Base-by-base conservation (phyloP, 1,140 invertebrate genomes). In the Caenorhabditis tropicalis region DNA sequence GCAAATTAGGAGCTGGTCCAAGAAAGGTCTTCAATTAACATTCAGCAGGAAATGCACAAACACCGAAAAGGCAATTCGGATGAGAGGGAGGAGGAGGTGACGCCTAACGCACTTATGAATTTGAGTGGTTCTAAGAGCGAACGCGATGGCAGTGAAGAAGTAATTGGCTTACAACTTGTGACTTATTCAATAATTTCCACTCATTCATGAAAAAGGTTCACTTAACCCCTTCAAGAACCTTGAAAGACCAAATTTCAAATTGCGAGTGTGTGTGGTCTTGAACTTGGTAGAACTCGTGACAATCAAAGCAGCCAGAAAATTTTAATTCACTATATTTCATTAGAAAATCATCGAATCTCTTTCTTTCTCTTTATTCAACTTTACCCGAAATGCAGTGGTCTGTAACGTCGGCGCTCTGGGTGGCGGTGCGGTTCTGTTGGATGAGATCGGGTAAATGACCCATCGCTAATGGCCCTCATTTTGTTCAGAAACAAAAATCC, bases 11-110 rank as follows among this genome's bases (percentile, higher is more conserved):
- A 74, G 36, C 65, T 24, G 19, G n/a, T 27, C 36, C 36, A 74
- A 74, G 65, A 74, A 74, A 74, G 65, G 65, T 74, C 65, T 36
- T 74, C 65, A 74, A 74, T 74, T 74, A 74, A 74, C 65, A 74
- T 74, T 74, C 65, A 46, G 65, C 65, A 74, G 65, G 65, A 74
- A 74, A 74, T 74, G 36, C 65, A 74, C 65, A 74, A 74, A 74
- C 65, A 74, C 65, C 65, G 65, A 74, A 74, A 74, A 74, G 65
- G 36, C 65, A 43, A 43, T 74, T 74, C 24, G 65, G 21, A 43
- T 74, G 65, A 74, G 65, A 74, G 36, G 21, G 33, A 31, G 36
- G 15, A 19, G 33, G 36, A 74, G 65, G 65, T 74, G 65, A 74
- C 43, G 65, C 65, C 33, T 74, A 74, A 74, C 65, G 65, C 36